Evolutionary conservation across 1,140 invertebrate genomes (phyloP), one percentile per base, ranked within the genome.

Genomic region (Oncopodura yosiiana): DNA sequence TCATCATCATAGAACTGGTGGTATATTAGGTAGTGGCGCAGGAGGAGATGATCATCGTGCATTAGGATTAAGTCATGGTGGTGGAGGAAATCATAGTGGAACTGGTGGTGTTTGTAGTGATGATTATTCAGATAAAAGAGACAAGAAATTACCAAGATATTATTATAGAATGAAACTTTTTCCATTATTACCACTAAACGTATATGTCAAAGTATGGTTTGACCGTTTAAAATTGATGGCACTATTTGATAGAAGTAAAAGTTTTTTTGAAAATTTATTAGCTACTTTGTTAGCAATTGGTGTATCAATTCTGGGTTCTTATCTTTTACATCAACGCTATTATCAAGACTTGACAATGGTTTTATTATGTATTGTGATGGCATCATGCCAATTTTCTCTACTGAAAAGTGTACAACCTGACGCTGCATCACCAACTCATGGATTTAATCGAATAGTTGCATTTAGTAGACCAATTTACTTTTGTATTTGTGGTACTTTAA

Each of bases 391-490:
- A 69, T 99, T 99, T 71, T 98, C 94, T 1, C 73, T 99, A 42
- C 73, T 99, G 14, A 99, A 99, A 74, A 96, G 92, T 70, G 95
- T 99, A 3, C 95, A 99, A 68, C 95, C 95, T 1, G 95, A 99
- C 74, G 92, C 94, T 0, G 86, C 94, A 0, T 98, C 94, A 3
- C 94, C 95, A 0, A 94, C 94, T 14, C 94, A 98, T 71, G 94
- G 95, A 2, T 98, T 94, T 68, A 99, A 99, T 72, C 83, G 90
- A 63, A 83, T 97, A 50, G 90, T 97, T 21, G 84, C 91, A 24
- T 96, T 94, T 61, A 79, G 78, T 69, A 78, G 94, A 53, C 89
- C 95, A 12, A 84, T 97, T 18, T 99, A 99, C 69, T 99, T 96
- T 69, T 91, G 88, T 66, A 57, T 97, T 16, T 88, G 86, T 67